These are phyloP conservation scores for Cyrtonyx montezumae DNA, from an alignment of 2,113 vertebrate genomes.

Conservation along the genomic window DNA sequence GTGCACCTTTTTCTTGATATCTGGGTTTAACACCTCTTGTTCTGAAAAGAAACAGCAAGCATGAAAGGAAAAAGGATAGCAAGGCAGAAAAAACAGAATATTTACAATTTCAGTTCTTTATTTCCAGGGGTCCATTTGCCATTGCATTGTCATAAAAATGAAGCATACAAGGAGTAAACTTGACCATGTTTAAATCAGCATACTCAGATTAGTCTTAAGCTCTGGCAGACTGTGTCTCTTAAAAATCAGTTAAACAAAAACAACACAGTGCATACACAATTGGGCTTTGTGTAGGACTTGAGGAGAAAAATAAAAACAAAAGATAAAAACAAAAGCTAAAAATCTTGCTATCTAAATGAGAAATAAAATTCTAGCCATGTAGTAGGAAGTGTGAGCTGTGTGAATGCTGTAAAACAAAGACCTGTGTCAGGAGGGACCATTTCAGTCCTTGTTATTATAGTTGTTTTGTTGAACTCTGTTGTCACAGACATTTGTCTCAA, in stretches of 20 bases:
- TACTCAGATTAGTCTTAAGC: not conserved
- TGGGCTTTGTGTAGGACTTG: not conserved
- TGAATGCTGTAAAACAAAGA: not conserved
- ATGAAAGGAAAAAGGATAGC: not conserved
- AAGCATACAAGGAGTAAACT: not conserved
- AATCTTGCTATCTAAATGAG: not conserved
- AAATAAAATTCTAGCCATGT: not conserved
- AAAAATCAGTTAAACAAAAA: not conserved
- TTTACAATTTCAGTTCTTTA: not conserved
- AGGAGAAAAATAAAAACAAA: not conserved
- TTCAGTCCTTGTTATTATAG: not conserved
- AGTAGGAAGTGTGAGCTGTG: rapidly evolving
- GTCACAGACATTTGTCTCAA: not conserved
- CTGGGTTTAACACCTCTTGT: not conserved
- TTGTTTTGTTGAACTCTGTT: not conserved
- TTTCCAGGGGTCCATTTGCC: not conserved
- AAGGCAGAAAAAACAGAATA: not conserved
- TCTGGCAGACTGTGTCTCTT: not conserved
- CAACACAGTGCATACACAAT: not conserved
- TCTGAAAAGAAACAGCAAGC: not conserved
- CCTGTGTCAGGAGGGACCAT: not conserved
- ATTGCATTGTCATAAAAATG: not conserved
- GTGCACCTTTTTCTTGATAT: not conserved
- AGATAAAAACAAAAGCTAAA: not conserved
- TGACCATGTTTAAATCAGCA: not conserved